Evolutionary conservation across 1,140 invertebrate genomes (phyloP).

Genomic region (Cotesia vestalis): DNA sequence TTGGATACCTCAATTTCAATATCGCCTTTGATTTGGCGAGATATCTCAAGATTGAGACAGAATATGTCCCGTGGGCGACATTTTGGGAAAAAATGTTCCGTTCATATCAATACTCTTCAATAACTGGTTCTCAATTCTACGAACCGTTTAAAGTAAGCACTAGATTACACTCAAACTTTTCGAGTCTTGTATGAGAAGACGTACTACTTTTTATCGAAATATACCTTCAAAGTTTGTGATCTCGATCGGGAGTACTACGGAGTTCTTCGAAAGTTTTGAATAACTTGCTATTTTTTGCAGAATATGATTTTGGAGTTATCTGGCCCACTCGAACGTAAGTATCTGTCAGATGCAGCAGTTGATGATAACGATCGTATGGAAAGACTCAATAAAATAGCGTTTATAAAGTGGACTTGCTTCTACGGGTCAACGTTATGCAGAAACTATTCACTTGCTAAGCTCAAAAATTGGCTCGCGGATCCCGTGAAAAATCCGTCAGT

Average conservation of each 20-base stretch:
- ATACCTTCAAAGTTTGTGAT: too few species aligned
- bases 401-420: slow-evolving; percentile 73
- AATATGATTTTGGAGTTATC: too few species aligned
- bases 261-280: too few species aligned
- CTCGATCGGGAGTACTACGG: too few species aligned
- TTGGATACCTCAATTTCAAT: slow-evolving; percentile 65
- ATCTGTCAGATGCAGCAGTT: neutral
- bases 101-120: slow-evolving; percentile 62
- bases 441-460: slow-evolving; percentile 68
- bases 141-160: slow-evolving; percentile 39
- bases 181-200: too few species aligned
- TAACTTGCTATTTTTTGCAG: too few species aligned
- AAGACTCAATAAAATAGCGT: slow-evolving; percentile 71
- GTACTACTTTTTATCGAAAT: too few species aligned
- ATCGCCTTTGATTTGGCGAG: slow-evolving; percentile 68
- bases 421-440: slow-evolving; percentile 72
- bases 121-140: slow-evolving; percentile 46
- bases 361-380: slow-evolving; percentile 68
- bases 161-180: neutral
- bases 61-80: slow-evolving; percentile 72
- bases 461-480: slow-evolving; percentile 71
- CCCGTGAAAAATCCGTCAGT: slow-evolving; percentile 46
- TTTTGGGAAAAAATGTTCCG: slow-evolving; percentile 71
- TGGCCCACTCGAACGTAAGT: too few species aligned
- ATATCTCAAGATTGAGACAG: slow-evolving; percentile 70